Conservation (phyloP, 2,888 invertebrate species). For the Megastigmus dorsalis region DNA sequence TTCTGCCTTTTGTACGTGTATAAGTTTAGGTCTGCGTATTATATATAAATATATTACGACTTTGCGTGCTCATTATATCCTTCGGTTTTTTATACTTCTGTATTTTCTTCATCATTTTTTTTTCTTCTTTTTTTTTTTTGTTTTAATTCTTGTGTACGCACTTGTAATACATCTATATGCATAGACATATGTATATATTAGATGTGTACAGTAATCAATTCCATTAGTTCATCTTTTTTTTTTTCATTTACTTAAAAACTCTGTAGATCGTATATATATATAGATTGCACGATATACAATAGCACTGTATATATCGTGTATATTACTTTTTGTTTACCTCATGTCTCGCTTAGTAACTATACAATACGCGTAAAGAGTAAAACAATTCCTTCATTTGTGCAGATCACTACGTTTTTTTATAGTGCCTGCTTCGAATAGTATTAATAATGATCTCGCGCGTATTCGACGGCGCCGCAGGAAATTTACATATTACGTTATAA, state of each 20-base stretch:
- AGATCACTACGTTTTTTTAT: slow-evolving; percentile 37
- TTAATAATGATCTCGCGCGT: slow-evolving; percentile 25
- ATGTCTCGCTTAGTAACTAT: slow-evolving; percentile 45
- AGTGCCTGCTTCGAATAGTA: slow-evolving; percentile 38
- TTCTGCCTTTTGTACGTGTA: slow-evolving; percentile 38
- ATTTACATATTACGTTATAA: no score
- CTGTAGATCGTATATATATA: slow-evolving; percentile 15
- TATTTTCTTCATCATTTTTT: neutral
- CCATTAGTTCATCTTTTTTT: slow-evolving; percentile 48
- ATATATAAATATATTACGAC: slow-evolving; percentile 46
- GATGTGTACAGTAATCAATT: slow-evolving; percentile 54
- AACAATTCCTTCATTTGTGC: slow-evolving; percentile 54
- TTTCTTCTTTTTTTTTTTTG: neutral
- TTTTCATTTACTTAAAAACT: slow-evolving; percentile 33
- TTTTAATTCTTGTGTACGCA: slow-evolving; percentile 2
- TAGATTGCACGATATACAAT: slow-evolving; percentile 8
- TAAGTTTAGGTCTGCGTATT: slow-evolving; percentile 32
- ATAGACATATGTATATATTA: slow-evolving; percentile 39
- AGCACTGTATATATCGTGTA: neutral
- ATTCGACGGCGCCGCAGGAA: neutral
- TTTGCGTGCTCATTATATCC: slow-evolving; percentile 25
- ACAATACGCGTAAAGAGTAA: slow-evolving; percentile 45
- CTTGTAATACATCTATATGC: slow-evolving; percentile 52
- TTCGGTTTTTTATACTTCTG: no score
- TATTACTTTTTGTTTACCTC: slow-evolving; percentile 13